Evolutionary conservation across 2,797 vertebrate genomes (phyloP).

Genomic region (Taenioides sp.): DNA sequence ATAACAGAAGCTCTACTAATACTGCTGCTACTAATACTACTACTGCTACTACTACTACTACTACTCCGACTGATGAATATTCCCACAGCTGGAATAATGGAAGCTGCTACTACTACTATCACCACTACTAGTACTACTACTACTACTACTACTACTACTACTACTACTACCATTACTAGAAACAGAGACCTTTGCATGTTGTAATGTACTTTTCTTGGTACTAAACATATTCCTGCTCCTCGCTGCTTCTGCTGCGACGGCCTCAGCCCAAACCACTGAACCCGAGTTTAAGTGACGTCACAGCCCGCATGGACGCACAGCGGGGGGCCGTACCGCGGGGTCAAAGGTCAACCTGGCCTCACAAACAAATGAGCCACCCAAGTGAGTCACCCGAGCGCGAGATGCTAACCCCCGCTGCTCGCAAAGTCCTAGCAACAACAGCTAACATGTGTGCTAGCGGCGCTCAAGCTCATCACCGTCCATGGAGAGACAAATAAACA

Average conservation of each 20-base stretch:
- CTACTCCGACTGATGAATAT: too few relatives aligned
- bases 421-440: conserved; percentile 54
- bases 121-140: not conserved
- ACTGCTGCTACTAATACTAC: too few relatives aligned
- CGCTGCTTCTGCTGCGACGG: not conserved
- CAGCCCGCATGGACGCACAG: conserved; percentile 21
- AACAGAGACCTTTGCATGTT: too few relatives aligned
- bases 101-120: too few relatives aligned
- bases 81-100: too few relatives aligned
- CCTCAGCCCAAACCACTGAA: not conserved
- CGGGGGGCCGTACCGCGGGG: conserved; percentile 52
- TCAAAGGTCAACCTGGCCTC: conserved; percentile 60
- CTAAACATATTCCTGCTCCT: too few relatives aligned
- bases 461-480: conserved; percentile 60
- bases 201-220: too few relatives aligned
- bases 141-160: too few relatives aligned
- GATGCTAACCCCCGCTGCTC: conserved; percentile 52
- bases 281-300: conserved; percentile 39
- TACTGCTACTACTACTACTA: too few relatives aligned
- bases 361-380: conserved; percentile 73
- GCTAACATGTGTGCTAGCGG: conserved; percentile 71
- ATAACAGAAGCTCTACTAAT: too few relatives aligned
- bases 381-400: conserved; percentile 66
- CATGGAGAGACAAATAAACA: conserved; percentile 23
- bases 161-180: too few relatives aligned